phyloP scores from a whole-genome alignment of 2,113 vertebrate genomes.

The Peromyscus californicus region DNA sequence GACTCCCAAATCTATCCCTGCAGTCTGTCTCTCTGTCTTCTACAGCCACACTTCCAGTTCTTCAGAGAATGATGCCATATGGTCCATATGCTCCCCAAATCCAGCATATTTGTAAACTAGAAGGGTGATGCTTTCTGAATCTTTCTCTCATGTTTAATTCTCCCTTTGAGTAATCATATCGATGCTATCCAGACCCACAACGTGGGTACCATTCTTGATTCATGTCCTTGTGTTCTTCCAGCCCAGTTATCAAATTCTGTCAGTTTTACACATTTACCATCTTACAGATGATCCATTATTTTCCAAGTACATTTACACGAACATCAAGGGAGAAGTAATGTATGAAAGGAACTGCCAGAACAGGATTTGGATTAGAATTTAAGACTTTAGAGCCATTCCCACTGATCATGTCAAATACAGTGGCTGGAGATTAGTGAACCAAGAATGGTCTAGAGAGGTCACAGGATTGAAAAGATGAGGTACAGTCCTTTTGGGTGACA shows the following conservation, averaged over 20 bases:
- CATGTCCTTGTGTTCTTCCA: neutral
- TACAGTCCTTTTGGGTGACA: neutral
- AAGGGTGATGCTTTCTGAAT: neutral
- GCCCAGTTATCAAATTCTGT: neutral
- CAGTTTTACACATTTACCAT: neutral
- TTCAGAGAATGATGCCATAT: neutral
- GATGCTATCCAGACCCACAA: neutral
- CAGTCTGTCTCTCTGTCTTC: neutral
- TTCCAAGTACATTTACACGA: slow-evolving; percentile 2
- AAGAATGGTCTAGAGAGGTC: neutral
- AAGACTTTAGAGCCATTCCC: slow-evolving; percentile 6
- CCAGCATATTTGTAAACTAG: neutral
- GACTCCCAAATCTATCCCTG: neutral
- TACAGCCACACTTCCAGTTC: neutral
- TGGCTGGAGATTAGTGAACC: neutral
- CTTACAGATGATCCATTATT: neutral
- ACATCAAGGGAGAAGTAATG: neutral
- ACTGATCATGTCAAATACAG: neutral
- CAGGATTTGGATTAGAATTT: neutral
- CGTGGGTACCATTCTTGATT: neutral
- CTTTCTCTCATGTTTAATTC: neutral
- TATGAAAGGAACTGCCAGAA: neutral
- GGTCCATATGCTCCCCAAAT: neutral
- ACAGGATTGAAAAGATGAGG: neutral
- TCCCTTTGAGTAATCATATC: neutral